These are phyloP conservation scores for Genyomyrus donnyi DNA, from an alignment of 2,113 vertebrate species.

Conservation along the genomic window DNA sequence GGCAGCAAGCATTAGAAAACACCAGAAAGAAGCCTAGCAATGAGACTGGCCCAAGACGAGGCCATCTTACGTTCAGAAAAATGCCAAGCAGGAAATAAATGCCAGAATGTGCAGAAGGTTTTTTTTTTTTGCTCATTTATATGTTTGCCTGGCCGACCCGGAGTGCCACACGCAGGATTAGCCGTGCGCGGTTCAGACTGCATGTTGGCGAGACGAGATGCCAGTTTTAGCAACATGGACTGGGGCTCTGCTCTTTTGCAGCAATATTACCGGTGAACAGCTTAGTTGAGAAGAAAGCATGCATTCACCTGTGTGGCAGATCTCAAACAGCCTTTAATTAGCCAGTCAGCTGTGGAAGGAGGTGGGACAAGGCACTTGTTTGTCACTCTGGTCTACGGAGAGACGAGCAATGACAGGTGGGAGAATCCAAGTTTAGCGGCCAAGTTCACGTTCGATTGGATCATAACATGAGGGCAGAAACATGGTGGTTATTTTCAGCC, in stretches of 20 bases:
- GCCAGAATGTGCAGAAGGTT: neutral
- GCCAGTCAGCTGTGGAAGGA: constrained; percentile 27
- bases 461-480: neutral
- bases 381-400: neutral
- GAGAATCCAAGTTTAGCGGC: neutral
- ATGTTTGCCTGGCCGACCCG: neutral
- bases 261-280: neutral
- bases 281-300: constrained; percentile 25
- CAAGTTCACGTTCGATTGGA: neutral
- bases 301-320: neutral
- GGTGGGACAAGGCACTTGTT: constrained; percentile 25
- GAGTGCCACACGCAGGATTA: neutral
- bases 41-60: constrained; percentile 21
- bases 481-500: neutral
- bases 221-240: neutral
- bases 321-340: constrained; percentile 36
- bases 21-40: constrained; percentile 41
- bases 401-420: constrained; percentile 21
- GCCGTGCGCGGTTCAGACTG: neutral
- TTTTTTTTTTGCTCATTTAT: neutral
- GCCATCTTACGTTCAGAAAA: neutral
- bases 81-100: neutral
- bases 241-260: neutral
- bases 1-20: constrained; percentile 50
- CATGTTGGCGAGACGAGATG: constrained; percentile 10